Conservation (phyloP, 2,888 invertebrate genomes). For the Ophonus ardosiacus region DNA sequence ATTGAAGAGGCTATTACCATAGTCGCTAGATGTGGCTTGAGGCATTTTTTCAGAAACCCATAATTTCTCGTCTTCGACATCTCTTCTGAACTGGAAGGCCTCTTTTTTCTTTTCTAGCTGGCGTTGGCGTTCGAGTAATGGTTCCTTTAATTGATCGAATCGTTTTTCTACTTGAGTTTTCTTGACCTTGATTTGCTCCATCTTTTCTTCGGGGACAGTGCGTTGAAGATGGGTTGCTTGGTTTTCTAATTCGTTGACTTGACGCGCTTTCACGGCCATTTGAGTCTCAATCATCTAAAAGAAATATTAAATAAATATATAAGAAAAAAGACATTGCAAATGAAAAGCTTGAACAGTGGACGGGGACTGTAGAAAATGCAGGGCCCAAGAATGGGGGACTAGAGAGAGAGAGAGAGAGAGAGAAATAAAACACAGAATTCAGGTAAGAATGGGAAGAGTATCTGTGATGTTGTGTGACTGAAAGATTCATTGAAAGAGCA, state of each 20-base stretch:
- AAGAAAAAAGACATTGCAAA: neutral
- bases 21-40: slow-evolving; percentile 92
- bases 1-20: slow-evolving; percentile 98
- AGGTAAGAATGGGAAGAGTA: too few species aligned
- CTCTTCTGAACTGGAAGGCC: slow-evolving; percentile 97
- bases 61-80: slow-evolving; percentile 98
- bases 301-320: slow-evolving; percentile 24
- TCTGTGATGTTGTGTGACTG: too few species aligned
- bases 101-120: slow-evolving; percentile 98
- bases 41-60: slow-evolving; percentile 99
- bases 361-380: too few species aligned
- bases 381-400: too few species aligned
- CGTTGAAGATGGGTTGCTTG: slow-evolving; percentile 97
- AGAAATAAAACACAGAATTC: too few species aligned
- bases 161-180: slow-evolving; percentile 96
- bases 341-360: neutral
- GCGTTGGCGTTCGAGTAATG: slow-evolving; percentile 91
- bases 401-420: too few species aligned
- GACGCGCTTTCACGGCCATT: slow-evolving; percentile 96
- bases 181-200: slow-evolving; percentile 96
- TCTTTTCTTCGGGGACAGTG: slow-evolving; percentile 95
- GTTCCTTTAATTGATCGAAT: slow-evolving; percentile 96
- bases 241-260: slow-evolving; percentile 95
- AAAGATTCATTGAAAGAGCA: too few species aligned
- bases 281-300: slow-evolving; percentile 94